These are phyloP conservation scores for Musca domestica DNA, from an alignment of 1,140 invertebrate genomes.

Conservation along the genomic window DNA sequence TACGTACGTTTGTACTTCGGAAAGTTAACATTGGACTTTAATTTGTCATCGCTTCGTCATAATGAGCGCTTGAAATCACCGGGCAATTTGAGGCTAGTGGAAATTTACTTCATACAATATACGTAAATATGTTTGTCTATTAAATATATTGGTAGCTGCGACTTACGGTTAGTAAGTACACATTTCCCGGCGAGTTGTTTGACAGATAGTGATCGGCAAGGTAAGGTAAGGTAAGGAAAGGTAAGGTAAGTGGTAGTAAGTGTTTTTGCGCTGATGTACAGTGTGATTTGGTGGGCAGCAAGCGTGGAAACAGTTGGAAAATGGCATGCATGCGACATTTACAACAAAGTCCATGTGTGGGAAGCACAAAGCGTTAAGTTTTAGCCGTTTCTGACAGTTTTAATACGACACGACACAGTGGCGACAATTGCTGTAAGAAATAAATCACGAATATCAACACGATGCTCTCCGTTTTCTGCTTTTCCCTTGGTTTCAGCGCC, in stretches of 20 bases:
- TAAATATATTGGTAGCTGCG: background rate
- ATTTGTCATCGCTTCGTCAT: conserved; percentile 22
- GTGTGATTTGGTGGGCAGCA: conserved; percentile 29
- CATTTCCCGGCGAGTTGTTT: conserved; percentile 7
- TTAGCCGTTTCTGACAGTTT: conserved; percentile 30
- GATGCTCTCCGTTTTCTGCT: conserved; percentile 2
- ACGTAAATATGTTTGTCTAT: background rate
- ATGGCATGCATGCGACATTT: conserved; percentile 27
- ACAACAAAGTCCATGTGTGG: conserved; percentile 26
- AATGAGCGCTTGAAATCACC: background rate
- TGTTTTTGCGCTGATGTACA: conserved; percentile 9
- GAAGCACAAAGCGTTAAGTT: conserved; percentile 30
- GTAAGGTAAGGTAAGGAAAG: background rate
- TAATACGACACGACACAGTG: conserved; percentile 19
- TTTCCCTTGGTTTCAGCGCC: no score
- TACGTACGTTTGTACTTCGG: no score
- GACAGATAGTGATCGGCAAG: conserved; percentile 23
- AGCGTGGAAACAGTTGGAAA: conserved; percentile 32
- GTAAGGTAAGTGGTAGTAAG: background rate
- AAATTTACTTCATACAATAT: background rate
- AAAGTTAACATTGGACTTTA: conserved; percentile 25
- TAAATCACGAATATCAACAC: conserved; percentile 27
- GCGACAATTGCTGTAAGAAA: conserved; percentile 26
- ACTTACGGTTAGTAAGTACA: background rate
- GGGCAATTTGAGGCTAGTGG: background rate